Base-by-base conservation (phyloP, 2,113 vertebrate species). In the Sporophila hypoxantha region DNA sequence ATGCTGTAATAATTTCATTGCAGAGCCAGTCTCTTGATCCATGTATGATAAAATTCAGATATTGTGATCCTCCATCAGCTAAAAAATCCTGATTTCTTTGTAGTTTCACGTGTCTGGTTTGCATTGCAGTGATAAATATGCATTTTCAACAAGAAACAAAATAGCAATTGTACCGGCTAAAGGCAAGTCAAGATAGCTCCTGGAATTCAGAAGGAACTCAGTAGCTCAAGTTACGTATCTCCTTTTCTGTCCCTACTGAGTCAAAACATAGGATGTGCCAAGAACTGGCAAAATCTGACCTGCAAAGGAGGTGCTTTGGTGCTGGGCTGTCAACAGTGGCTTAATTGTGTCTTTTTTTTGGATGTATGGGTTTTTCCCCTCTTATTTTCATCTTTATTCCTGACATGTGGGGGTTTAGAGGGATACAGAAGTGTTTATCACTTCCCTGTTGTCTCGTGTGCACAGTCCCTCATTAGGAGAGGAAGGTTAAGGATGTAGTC, bases 81-180 rank as follows among this genome's bases (percentile, higher is more conserved):
- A 16, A 59, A 82, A 68, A 92, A 88, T 61, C 32, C 14, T 68
- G 21, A 60, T 70, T 81, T 62, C 29, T 87, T 84, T 69, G 34
- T 82, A 41, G 42, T 61, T 68, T 90, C 46, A n/a, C 1, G 0
- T 66, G 23, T 67, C 62, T n/a, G 65, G 32, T 57, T 81, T 88
- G 27, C 4, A 1, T 41, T 69, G 60, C 27, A 46, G 62, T 36
- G 81, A 87, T 67, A 83, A 75, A 60, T 52, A 49, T 2, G 12
- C 14, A 44, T 68, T 81, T 89, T 68, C 50, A 75, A 30, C 25
- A 30, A 49, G 87, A 84, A 84, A 86, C 30, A 88, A 84, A 88
- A 67, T 71, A 81, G 14, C 29, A 64, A 30, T 81, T 81, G 37
- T 47, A 68, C 32, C 49, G 34, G 83, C 27, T 22, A 47, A 66